A percentile compares a stretch with the other conserved stretches of the same genome.
phyloP scores from a whole-genome alignment of 2,797 vertebrate genomes.

The Naso thynnoides region DNA sequence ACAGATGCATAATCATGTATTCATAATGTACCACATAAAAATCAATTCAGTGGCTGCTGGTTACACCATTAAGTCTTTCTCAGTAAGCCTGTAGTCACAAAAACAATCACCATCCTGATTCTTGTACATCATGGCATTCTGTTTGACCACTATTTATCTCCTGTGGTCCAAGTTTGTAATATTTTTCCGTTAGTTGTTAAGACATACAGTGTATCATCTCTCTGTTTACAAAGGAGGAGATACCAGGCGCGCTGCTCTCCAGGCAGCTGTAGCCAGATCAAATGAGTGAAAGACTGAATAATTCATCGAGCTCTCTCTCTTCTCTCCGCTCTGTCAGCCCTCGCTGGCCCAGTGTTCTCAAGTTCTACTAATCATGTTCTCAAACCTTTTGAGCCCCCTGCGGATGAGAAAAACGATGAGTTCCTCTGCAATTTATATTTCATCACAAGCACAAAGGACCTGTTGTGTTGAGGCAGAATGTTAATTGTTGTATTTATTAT shows the following conservation, averaged over 20 bases:
- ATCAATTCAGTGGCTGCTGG: too few relatives aligned
- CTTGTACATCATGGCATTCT: neutral
- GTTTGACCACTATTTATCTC: neutral
- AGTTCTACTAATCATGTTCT: constrained; percentile 61
- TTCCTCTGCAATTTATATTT: constrained; percentile 28
- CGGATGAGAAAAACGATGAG: constrained; percentile 33
- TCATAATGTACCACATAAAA: too few relatives aligned
- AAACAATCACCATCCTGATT: neutral
- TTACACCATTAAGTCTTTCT: too few relatives aligned
- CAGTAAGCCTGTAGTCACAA: too few relatives aligned
- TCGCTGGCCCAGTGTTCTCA: constrained; percentile 41
- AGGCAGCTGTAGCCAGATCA: constrained; percentile 60
- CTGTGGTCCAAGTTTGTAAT: neutral
- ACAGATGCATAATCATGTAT: too few relatives aligned
- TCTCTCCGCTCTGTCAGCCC: constrained; percentile 48
- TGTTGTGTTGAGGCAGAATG: constrained; percentile 16
- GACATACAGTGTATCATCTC: constrained; percentile 8
- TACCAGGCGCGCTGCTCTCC: constrained; percentile 44
- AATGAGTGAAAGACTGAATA: constrained; percentile 70
- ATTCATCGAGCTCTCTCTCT: constrained; percentile 67
- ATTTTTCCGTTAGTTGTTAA: constrained; percentile 22
- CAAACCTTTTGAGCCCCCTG: constrained; percentile 25
- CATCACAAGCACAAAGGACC: constrained; percentile 32
- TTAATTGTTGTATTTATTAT: constrained; percentile 34
- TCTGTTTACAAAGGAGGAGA: constrained; percentile 60